These are phyloP conservation scores for Phalacrocorax aristotelis DNA, from an alignment of 2,113 vertebrate genomes.

Conservation along the genomic window DNA sequence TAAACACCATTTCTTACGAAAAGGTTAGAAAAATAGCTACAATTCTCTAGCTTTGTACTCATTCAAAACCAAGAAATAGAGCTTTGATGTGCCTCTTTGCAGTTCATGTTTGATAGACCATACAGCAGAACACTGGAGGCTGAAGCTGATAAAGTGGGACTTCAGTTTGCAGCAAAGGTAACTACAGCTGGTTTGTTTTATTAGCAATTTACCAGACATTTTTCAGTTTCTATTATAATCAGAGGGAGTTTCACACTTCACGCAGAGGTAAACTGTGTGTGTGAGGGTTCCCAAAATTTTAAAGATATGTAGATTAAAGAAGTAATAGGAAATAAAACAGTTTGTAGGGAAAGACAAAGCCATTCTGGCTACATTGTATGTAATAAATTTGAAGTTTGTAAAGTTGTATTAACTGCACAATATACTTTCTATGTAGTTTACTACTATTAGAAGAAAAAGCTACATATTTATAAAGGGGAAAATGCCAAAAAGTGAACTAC, in stretches of 20 bases:
- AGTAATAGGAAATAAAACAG: neutral
- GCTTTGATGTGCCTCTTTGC: constrained; percentile 33
- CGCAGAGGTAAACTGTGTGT: neutral
- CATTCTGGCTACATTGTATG: neutral
- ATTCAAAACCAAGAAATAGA: neutral
- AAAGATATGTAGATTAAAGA: neutral
- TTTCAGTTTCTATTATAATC: neutral
- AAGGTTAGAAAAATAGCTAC: neutral
- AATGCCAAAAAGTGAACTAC: neutral
- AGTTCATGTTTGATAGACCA: constrained; percentile 88
- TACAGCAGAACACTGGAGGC: constrained; percentile 90
- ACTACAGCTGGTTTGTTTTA: neutral
- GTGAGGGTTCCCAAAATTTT: neutral
- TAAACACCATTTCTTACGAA: neutral
- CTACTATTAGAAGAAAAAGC: neutral
- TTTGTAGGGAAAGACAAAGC: neutral
- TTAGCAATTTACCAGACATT: neutral
- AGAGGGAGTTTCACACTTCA: neutral
- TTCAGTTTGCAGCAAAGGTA: constrained; percentile 94
- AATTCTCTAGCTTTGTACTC: neutral
- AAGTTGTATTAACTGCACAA: neutral
- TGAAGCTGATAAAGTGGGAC: constrained; percentile 91
- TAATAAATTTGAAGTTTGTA: neutral
- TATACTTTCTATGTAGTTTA: neutral
- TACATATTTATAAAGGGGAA: neutral